phyloP scores from a whole-genome alignment of 2,888 invertebrate genomes.

The Spialia ferax region DNA sequence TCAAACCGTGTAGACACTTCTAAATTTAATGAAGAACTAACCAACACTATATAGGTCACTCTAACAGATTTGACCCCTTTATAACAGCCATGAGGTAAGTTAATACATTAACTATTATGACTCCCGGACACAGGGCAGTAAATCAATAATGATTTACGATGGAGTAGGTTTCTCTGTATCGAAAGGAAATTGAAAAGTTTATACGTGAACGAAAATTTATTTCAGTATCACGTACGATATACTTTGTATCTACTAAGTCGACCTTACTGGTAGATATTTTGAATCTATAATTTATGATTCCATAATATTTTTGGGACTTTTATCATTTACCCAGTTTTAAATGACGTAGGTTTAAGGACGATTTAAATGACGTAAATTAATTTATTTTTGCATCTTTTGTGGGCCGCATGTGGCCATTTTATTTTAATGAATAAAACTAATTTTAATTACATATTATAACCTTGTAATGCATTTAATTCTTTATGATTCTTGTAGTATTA shows the following conservation, averaged over 20 bases:
- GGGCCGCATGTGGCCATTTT: no score
- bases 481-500: no score
- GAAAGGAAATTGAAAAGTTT: slow-evolving; percentile 18
- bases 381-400: no score
- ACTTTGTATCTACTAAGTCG: not conserved
- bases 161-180: slow-evolving; percentile 24
- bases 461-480: no score
- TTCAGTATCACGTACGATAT: not conserved
- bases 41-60: not conserved
- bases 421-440: no score
- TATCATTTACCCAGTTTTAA: no score
- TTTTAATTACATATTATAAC: no score
- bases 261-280: not conserved
- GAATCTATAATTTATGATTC: not conserved
- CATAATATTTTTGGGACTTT: not conserved
- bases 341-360: no score
- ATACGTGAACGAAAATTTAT: not conserved
- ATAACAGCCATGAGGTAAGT: not conserved
- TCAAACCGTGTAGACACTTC: no score
- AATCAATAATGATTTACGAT: slow-evolving; percentile 20
- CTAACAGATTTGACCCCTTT: not conserved
- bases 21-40: no score
- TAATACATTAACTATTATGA: slow-evolving; percentile 11
- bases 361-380: no score
- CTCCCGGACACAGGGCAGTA: slow-evolving; percentile 1